Evolutionary conservation across 2,888 invertebrate species (phyloP), one percentile per base, ranked within the genome.

Genomic region (Malthinus flaveolus): DNA sequence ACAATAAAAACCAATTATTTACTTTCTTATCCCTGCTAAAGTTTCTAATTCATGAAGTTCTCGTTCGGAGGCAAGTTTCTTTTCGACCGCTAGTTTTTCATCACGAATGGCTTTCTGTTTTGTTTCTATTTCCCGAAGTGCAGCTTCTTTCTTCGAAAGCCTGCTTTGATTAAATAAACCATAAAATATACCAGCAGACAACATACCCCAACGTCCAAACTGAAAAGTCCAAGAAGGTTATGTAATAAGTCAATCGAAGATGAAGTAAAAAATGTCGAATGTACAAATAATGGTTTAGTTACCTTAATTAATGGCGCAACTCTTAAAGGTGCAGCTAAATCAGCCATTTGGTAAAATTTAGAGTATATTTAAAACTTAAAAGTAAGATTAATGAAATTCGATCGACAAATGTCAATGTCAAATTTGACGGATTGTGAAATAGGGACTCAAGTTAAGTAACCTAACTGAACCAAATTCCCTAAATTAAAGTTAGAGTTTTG

Each of bases 301-400:
- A 89, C 90, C 84, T 88, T 89, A 75, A 93, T 93, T 55, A 91
- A 79, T 49, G 93, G 92, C 49, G 92, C 91, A 66, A 93, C 91
- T 73, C 87, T 84, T 64, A 91, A 86, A 68, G 93, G 90, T 71
- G 89, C 82, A 76, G 84, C 84, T 68, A 81, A 70, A 68, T 73
- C 75, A 37, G 78, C 68, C 76, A 76, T 77, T 66, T 57, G 60
- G 31, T 35, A 36, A n/a, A 36, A 42, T n/a, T 42, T 42, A 42
- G n/a, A 15, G 13, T 42, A n/a, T 42, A 42, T 7, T 42, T 15
- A 15, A 45, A 7, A 45, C 10, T 10, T 10, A 31, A 45, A 45
- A 45, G 31, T 10, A 31, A 11, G 11, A 10, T 15, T 13, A 32
- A 11, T 48, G 35, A 33, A 10, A 34, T 34, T 47, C 32, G 15